Conservation (phyloP, 1,140 invertebrate genomes). For the Nephotettix cincticeps region DNA sequence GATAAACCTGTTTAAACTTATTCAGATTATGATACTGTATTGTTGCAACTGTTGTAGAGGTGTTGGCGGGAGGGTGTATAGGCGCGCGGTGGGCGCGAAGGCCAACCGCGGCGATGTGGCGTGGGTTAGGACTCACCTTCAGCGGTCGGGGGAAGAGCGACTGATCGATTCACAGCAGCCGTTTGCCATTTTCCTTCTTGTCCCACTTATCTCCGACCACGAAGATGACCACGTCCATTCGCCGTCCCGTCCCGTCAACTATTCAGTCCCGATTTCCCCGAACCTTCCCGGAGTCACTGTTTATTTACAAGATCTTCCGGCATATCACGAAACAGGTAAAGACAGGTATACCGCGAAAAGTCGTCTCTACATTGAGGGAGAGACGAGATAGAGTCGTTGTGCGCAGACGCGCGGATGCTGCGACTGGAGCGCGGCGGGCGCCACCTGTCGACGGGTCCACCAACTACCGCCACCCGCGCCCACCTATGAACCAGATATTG, state of each 20-base stretch:
- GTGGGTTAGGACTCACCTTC: too few relatives aligned
- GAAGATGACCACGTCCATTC: not conserved
- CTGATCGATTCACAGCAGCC: not conserved
- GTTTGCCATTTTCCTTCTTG: not conserved
- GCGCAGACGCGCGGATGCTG: not conserved
- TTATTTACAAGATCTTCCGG: not conserved
- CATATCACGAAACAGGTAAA: not conserved
- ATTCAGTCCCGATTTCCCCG: not conserved
- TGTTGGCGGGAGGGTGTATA: too few relatives aligned
- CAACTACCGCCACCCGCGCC: too few relatives aligned
- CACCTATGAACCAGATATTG: too few relatives aligned
- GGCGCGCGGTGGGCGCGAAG: too few relatives aligned
- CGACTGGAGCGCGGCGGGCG: not conserved
- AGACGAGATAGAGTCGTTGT: not conserved
- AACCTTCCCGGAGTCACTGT: not conserved
- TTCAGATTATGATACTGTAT: too few relatives aligned
- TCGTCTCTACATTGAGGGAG: not conserved
- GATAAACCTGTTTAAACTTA: too few relatives aligned
- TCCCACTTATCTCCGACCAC: not conserved
- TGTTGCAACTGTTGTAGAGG: too few relatives aligned
- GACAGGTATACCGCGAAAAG: conserved; percentile 3
- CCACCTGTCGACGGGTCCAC: not conserved
- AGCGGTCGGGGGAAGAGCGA: not conserved
- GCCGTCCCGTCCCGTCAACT: not conserved
- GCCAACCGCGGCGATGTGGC: too few relatives aligned